Base-by-base conservation (phyloP, 2,797 vertebrate genomes). In the Enteromius paludinosus region DNA sequence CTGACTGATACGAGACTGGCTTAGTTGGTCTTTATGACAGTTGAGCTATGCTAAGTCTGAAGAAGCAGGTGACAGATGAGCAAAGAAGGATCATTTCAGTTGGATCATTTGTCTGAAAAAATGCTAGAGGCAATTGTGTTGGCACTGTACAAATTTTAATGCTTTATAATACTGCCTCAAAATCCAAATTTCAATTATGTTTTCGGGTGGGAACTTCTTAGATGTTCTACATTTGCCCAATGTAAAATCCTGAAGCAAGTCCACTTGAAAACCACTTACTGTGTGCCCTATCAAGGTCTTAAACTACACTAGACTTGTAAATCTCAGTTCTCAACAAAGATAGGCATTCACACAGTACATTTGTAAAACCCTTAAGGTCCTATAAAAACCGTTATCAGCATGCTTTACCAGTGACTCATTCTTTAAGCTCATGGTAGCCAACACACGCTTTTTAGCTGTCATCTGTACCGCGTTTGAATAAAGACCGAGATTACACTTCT, bases 1-100 rank as follows among this genome's bases (percentile, higher is more conserved):
- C 38, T 74, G 33, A 79, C 47, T 80, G 83, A 76, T 71, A 59
- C 17, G 17, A 74, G 78, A 15, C 47, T 45, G 66, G 68, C n/a
- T 74, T 73, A 69, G 83, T 56, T 77, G 80, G 54, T 83, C 79
- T 81, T 89, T 85, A 86, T 84, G 81, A 73, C 71, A 74, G 76
- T 49, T 68, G 64, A 56, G 73, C 65, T 47, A 35, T 8, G 20
- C 52, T 76, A 28, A 30, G 23, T 15, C 49, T 79, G 9, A 70
- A 52, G 25, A 79, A 70, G 49, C 78, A 70, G 64, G 78, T 79
- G 78, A 69, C 52, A 79, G 52, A 78, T 78, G 45, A 61, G 49
- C 28, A 59, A 70, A 59, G 65, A 70, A 14, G 49, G 20, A 77
- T 77, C 0, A 38, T 30, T 61, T 62, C 33, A n/a, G 49, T 80